Conservation (phyloP, 1,140 invertebrate genomes). For the Diachasmimorpha longicaudata region DNA sequence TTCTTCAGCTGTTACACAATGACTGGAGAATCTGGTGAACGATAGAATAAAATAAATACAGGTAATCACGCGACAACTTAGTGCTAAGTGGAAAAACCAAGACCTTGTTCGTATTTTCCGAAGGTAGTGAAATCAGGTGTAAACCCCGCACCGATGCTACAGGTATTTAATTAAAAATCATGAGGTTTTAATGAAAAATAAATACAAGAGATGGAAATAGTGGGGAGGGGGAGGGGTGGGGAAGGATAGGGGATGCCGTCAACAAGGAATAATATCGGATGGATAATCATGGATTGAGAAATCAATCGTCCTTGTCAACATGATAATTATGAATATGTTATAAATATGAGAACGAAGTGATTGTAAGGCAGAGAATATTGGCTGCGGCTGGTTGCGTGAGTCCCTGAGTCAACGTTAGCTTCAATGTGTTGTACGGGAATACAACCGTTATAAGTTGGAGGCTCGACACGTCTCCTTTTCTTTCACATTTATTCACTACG, state of each 20-base stretch:
- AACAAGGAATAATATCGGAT: not conserved
- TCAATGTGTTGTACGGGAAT: conserved; percentile 31
- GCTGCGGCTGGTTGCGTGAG: conserved; percentile 15
- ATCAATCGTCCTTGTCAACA: conserved; percentile 54
- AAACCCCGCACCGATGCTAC: not conserved
- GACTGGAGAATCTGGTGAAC: not conserved
- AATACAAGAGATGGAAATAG: not conserved
- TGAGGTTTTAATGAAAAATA: not conserved
- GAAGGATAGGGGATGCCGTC: not conserved
- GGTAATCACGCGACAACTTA: conserved; percentile 21
- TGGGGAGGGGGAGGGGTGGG: no score
- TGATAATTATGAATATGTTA: conserved; percentile 62
- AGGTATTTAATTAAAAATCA: not conserved
- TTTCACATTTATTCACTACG: not conserved
- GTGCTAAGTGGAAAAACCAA: conserved; percentile 14
- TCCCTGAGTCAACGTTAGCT: conserved; percentile 29
- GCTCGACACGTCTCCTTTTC: conserved; percentile 36
- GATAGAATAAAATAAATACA: not conserved
- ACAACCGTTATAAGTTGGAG: conserved; percentile 50
- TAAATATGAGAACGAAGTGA: conserved; percentile 53
- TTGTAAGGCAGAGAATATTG: conserved; percentile 39
- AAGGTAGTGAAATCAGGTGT: conserved; percentile 10
- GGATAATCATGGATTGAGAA: conserved; percentile 43
- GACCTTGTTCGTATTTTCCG: conserved; percentile 27
- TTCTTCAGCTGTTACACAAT: not conserved